phyloP scores from a whole-genome alignment of 2,113 vertebrate genomes.

The Paraplagusia blochii region DNA sequence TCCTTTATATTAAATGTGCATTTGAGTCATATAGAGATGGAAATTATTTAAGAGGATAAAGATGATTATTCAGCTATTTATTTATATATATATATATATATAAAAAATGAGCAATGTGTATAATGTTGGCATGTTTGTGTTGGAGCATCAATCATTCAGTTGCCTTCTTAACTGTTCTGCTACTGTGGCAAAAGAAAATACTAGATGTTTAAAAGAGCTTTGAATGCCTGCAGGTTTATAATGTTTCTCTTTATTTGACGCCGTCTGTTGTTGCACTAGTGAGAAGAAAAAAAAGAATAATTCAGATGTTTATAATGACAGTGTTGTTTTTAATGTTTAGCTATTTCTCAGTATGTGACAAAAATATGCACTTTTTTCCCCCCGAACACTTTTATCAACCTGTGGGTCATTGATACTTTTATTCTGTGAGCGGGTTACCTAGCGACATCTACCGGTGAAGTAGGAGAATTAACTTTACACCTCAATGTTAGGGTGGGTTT shows the following conservation, averaged over 20 bases:
- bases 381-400: conserved; percentile 49
- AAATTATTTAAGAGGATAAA: conserved; percentile 80
- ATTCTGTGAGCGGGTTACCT: conserved; percentile 14
- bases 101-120: conserved; percentile 76
- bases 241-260: conserved; percentile 60
- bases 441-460: conserved; percentile 15
- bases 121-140: conserved; percentile 83
- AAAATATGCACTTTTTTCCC: conserved; percentile 67
- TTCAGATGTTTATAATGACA: conserved; percentile 74
- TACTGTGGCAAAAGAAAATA: conserved; percentile 73
- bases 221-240: conserved; percentile 76
- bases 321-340: conserved; percentile 72
- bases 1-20: conserved; percentile 81
- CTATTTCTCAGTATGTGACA: conserved; percentile 70
- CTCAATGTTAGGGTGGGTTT: conserved; percentile 6
- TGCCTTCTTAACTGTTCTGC: conserved; percentile 79
- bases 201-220: conserved; percentile 72
- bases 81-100: conserved; percentile 80
- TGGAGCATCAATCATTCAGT: conserved; percentile 77
- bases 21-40: conserved; percentile 79
- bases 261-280: conserved; percentile 76
- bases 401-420: conserved; percentile 20
- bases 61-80: conserved; percentile 80
- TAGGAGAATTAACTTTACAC: conserved; percentile 3
- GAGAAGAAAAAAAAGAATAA: conserved; percentile 57